These are phyloP conservation scores for Tromatobia lineatoria DNA, from an alignment of 2,888 invertebrate genomes.

Conservation along the genomic window DNA sequence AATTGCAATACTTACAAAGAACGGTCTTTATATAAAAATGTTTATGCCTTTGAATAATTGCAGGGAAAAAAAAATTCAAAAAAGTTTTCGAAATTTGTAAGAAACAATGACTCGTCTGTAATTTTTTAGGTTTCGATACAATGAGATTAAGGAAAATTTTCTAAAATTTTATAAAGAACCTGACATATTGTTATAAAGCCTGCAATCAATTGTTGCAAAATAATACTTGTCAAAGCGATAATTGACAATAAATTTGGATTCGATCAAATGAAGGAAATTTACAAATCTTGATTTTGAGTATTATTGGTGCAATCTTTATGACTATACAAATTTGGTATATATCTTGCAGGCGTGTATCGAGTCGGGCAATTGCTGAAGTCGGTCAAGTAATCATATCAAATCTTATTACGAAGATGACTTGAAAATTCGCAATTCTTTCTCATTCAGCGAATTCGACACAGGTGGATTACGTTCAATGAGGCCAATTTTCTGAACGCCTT, in stretches of 20 bases:
- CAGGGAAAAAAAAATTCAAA: too few relatives aligned
- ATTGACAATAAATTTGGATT: too few relatives aligned
- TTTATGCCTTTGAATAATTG: background rate
- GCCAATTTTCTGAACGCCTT: constrained; percentile 23
- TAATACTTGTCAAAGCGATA: too few relatives aligned
- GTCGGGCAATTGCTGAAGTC: background rate
- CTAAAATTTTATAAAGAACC: too few relatives aligned
- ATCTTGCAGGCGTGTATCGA: background rate
- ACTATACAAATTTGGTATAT: background rate
- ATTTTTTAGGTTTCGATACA: too few relatives aligned
- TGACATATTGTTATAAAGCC: too few relatives aligned
- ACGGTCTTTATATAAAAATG: background rate
- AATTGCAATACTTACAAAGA: too few relatives aligned
- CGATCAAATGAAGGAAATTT: too few relatives aligned
- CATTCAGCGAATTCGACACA: constrained; percentile 30
- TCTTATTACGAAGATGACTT: constrained; percentile 16
- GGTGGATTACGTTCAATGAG: constrained; percentile 32
- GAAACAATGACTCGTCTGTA: too few relatives aligned
- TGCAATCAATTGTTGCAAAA: too few relatives aligned
- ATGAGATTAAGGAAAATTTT: too few relatives aligned
- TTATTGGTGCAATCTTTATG: background rate
- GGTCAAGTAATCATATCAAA: constrained; percentile 40
- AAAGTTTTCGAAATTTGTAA: too few relatives aligned
- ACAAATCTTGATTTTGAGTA: background rate
- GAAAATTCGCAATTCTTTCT: background rate